A percentile compares a stretch with the other conserved stretches of the same genome.
These are phyloP conservation scores for Pammene aurita DNA, from an alignment of 2,888 invertebrate species.

Conservation along the genomic window DNA sequence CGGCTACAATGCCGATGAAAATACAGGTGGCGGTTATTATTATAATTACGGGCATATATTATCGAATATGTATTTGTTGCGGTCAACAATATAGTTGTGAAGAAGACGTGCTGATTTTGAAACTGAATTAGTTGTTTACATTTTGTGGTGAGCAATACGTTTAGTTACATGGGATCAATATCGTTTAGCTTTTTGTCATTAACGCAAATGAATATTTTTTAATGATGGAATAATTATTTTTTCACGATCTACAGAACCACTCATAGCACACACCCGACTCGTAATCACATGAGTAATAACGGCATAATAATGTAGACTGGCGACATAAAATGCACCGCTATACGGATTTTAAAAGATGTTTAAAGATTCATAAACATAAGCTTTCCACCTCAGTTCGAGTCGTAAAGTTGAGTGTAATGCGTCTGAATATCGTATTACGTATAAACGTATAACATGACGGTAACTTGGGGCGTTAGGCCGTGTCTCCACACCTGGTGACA, in stretches of 20 bases:
- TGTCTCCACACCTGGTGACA: conserved; percentile 76
- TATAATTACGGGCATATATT: background rate
- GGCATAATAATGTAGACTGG: conserved; percentile 37
- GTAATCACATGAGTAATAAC: conserved; percentile 28
- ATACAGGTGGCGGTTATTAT: background rate
- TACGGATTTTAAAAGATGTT: conserved; percentile 75
- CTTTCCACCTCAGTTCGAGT: conserved; percentile 70
- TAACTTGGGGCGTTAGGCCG: conserved; percentile 70
- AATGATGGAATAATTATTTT: conserved; percentile 9
- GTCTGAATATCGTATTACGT: conserved; percentile 69
- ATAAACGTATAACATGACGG: conserved; percentile 62
- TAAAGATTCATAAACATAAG: conserved; percentile 79
- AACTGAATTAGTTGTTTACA: too few species aligned
- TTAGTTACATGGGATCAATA: too few species aligned
- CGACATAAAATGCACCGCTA: conserved; percentile 58
- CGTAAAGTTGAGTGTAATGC: conserved; percentile 77
- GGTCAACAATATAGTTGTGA: background rate
- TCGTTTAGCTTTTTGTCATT: background rate
- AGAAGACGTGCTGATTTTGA: too few species aligned
- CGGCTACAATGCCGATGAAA: conserved; percentile 49
- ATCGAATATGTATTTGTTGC: background rate
- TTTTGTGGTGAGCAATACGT: too few species aligned
- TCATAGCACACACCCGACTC: conserved; percentile 9
- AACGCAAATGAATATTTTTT: background rate
- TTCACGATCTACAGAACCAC: conserved; percentile 8